These are phyloP conservation scores for Decapterus maruadsi DNA, from an alignment of 2,797 vertebrate genomes.

Conservation along the genomic window DNA sequence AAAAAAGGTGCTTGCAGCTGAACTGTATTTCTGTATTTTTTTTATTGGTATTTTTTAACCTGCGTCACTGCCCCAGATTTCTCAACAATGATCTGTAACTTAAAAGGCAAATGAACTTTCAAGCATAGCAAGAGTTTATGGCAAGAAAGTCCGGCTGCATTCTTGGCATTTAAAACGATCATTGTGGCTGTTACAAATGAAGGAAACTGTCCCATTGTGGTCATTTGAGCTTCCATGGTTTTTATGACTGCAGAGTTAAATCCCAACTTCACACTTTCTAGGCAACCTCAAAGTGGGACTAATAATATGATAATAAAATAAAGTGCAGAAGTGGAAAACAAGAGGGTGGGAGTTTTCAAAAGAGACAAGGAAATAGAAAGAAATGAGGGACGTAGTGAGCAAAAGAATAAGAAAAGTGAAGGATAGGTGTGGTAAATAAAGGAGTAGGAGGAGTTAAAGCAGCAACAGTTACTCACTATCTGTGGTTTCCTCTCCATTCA, in stretches of 20 bases:
- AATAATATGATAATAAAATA: slow-evolving; percentile 3
- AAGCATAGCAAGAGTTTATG: slow-evolving; percentile 29
- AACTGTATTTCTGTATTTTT: slow-evolving; percentile 31
- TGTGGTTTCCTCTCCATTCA: slow-evolving; percentile 94
- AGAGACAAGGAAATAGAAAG: not conserved
- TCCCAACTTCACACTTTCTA: slow-evolving; percentile 37
- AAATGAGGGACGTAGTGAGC: not conserved
- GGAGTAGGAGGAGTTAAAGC: slow-evolving; percentile 48
- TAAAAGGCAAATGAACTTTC: slow-evolving; percentile 24
- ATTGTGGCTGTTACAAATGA: slow-evolving; percentile 14
- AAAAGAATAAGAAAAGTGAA: not conserved
- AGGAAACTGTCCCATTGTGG: slow-evolving; percentile 18
- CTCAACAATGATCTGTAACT: slow-evolving; percentile 13
- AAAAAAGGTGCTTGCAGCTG: slow-evolving; percentile 14
- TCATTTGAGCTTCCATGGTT: slow-evolving; percentile 27
- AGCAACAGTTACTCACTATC: slow-evolving; percentile 87
- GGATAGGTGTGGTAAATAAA: not conserved
- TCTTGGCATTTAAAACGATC: slow-evolving; percentile 23
- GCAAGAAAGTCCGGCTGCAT: slow-evolving; percentile 8
- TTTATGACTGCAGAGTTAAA: slow-evolving; percentile 35
- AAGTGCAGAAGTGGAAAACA: not conserved
- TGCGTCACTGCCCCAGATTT: slow-evolving; percentile 23
- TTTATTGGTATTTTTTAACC: slow-evolving; percentile 17
- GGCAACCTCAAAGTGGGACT: not conserved
- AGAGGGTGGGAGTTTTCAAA: not conserved